These are phyloP conservation scores for Drosophila macrospina DNA, from an alignment of 2,888 invertebrate genomes.

Conservation along the genomic window DNA sequence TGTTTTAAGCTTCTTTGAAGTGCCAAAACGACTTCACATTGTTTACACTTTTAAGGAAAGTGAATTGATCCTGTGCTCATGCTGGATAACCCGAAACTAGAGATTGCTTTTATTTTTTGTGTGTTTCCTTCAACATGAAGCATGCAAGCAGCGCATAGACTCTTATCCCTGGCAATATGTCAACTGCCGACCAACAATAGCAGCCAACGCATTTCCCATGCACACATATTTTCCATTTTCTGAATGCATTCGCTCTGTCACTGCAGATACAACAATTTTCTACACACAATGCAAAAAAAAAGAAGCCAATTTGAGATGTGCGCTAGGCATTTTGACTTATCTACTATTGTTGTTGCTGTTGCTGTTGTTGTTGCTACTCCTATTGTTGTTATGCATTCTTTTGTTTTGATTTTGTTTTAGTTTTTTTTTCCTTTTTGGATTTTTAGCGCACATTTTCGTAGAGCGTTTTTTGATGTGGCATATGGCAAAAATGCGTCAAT, in stretches of 20 bases:
- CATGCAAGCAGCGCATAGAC: no score
- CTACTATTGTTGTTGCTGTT: conserved; percentile 25
- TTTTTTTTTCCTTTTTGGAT: conserved; percentile 4
- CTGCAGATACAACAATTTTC: conserved; percentile 26
- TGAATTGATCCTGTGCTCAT: conserved; percentile 5
- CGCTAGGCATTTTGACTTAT: conserved; percentile 62
- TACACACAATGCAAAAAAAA: conserved; percentile 14
- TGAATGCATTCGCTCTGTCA: conserved; percentile 47
- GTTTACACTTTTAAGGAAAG: conserved; percentile 22
- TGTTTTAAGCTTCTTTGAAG: background rate
- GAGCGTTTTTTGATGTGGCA: conserved; percentile 30
- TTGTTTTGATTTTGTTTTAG: conserved; percentile 17
- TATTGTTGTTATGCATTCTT: conserved; percentile 29
- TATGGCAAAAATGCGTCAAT: conserved; percentile 58
- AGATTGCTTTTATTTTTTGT: conserved; percentile 5
- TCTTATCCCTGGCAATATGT: conserved; percentile 67
- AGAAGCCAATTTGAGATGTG: conserved; percentile 52
- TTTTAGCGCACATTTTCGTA: conserved; percentile 11
- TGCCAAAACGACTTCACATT: background rate
- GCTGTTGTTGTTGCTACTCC: conserved; percentile 1
- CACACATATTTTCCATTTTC: conserved; percentile 48
- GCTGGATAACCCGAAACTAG: conserved; percentile 11
- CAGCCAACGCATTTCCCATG: conserved; percentile 33
- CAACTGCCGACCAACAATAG: conserved; percentile 51
- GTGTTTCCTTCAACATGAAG: conserved; percentile 7